Percentiles rank a stretch among this genome's conserved stretches.
Conservation (phyloP, 2,888 invertebrate genomes). For the Caenorhabditis sp. region DNA sequence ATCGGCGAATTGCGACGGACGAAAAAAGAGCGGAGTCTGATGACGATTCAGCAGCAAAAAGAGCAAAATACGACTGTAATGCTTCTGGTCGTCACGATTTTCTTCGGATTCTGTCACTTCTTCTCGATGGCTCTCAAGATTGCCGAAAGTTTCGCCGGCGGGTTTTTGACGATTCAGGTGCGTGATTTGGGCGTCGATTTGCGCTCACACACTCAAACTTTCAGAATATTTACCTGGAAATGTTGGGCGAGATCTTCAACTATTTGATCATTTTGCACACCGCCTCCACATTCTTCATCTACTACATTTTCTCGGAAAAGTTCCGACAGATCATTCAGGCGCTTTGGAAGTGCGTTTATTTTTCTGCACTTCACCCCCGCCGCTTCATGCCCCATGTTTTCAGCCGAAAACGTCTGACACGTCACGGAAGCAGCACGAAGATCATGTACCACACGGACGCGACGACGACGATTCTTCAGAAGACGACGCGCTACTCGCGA, state of each 20-base stretch:
- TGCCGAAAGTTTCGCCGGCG: slow-evolving; percentile 51
- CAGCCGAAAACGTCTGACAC: slow-evolving; percentile 34
- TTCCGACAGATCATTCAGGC: slow-evolving; percentile 44
- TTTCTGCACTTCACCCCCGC: not conserved
- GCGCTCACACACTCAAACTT: not conserved
- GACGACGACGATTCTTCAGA: slow-evolving; percentile 10
- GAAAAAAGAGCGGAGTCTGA: slow-evolving; percentile 45
- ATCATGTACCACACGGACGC: slow-evolving; percentile 36
- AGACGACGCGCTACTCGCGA: slow-evolving; percentile 35
- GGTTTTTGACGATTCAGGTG: slow-evolving; percentile 53
- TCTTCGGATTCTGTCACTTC: slow-evolving; percentile 58
- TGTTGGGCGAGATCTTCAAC: slow-evolving; percentile 54
- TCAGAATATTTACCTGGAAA: slow-evolving; percentile 51
- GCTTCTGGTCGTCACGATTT: slow-evolving; percentile 54
- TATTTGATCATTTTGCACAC: slow-evolving; percentile 53
- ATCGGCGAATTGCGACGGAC: slow-evolving; percentile 47
- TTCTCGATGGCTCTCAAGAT: slow-evolving; percentile 56
- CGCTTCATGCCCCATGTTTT: not conserved
- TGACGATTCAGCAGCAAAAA: slow-evolving; percentile 59
- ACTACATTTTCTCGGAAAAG: slow-evolving; percentile 53
- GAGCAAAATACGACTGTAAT: slow-evolving; percentile 58
- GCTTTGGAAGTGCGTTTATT: slow-evolving; percentile 42
- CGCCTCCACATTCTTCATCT: slow-evolving; percentile 57
- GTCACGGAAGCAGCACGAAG: slow-evolving; percentile 41
- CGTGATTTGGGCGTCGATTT: no score